A percentile compares a stretch with the other conserved stretches of the same genome.
These are phyloP conservation scores for Xenops minutus DNA, from an alignment of 2,797 vertebrate genomes.

Conservation along the genomic window DNA sequence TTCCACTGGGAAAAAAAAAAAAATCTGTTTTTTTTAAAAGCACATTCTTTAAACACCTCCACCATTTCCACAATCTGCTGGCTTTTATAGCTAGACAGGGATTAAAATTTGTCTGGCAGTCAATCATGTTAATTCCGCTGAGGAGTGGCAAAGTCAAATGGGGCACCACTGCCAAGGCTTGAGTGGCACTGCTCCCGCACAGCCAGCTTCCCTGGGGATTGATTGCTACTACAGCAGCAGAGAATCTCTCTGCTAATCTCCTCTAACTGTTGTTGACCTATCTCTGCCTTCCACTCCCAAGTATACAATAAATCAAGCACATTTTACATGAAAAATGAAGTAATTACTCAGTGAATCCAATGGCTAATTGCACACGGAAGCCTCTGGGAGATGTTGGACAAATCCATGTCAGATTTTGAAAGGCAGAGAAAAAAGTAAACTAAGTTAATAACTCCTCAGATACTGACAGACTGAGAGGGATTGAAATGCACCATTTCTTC, in stretches of 20 bases:
- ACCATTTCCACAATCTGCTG: conserved; percentile 37
- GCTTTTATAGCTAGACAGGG: neutral
- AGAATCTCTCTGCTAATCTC: conserved; percentile 83
- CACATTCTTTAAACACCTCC: conserved; percentile 31
- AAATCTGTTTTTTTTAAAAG: neutral
- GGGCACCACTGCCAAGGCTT: conserved; percentile 76
- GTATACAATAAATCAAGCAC: conserved; percentile 82
- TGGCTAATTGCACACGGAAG: conserved; percentile 83
- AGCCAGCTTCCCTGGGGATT: conserved; percentile 32
- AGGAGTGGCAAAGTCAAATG: conserved; percentile 72
- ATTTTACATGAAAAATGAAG: conserved; percentile 88
- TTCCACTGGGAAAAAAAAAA: neutral
- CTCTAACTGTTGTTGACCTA: conserved; percentile 84
- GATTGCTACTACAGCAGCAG: conserved; percentile 65
- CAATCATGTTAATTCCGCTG: conserved; percentile 40
- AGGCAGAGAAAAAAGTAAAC: conserved; percentile 68
- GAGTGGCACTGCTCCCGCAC: conserved; percentile 30
- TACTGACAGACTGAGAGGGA: conserved; percentile 77
- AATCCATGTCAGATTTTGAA: conserved; percentile 76
- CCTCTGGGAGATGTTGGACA: conserved; percentile 78
- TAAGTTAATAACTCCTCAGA: conserved; percentile 81
- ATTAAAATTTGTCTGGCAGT: conserved; percentile 47
- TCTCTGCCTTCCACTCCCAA: conserved; percentile 72
- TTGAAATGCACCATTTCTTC: conserved; percentile 65
- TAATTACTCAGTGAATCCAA: conserved; percentile 88